Evolutionary conservation across 2,113 vertebrate genomes (phyloP), one percentile per base, ranked within the genome.

Genomic region (Phalacrocorax aristotelis): DNA sequence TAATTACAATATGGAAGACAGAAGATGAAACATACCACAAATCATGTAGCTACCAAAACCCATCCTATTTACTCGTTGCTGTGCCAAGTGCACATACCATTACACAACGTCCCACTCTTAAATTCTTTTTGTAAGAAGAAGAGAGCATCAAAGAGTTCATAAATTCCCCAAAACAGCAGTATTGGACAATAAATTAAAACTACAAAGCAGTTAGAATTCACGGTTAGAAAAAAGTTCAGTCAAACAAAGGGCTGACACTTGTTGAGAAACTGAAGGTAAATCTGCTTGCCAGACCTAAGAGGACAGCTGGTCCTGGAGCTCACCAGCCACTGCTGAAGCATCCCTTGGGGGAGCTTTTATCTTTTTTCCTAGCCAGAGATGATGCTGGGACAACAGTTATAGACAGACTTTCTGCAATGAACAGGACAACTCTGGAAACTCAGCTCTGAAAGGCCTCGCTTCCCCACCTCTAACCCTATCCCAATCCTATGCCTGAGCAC

Each of bases 181-280:
- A 95, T 12, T 60, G 86, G 93, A 76, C 74, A 79, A 85, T 15
- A 65, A 95, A 49, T 74, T 88, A 71, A 78, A 86, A 97, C 75
- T 75, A 95, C 95, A 90, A 96, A 95, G 89, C 52, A 83, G n/a
- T 46, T 82, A 72, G 83, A 92, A 93, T 85, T 88, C 82, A 55
- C 61, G 65, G 70, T 62, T 88, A 66, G 69, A 77, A 89, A 83
- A 75, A 79, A 27, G 38, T 79, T 79, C 52, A 83, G 66, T 88
- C 57, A 95, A 84, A 91, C 58, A 89, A 90, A 93, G 55, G 66
- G 65, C 70, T 79, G 52, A 76, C 27, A 40, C 15, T 64, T 75
- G 51, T 58, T 71, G 89, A 69, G 54, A 85, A 93, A 68, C 65
- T 11, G 29, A 86, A 95, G 93, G 91, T 92, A 92, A 93, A 90